These are phyloP conservation scores for Psittacula echo DNA, from an alignment of 2,797 vertebrate genomes.

Conservation along the genomic window DNA sequence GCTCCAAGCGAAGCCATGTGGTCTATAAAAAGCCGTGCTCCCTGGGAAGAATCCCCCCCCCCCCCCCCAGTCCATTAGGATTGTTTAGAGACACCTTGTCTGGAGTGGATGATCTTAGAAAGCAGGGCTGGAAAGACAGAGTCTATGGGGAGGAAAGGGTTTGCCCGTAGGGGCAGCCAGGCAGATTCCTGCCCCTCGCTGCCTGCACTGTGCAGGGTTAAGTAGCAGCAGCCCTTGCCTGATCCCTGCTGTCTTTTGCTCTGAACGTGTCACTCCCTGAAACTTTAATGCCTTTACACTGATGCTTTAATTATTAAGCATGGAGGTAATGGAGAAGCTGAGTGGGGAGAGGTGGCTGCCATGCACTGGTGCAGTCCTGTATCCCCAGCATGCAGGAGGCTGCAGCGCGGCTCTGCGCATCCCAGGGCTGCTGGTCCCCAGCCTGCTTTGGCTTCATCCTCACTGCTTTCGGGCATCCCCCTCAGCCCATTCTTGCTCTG, in stretches of 20 bases:
- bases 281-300: slow-evolving; percentile 64
- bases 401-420: not conserved
- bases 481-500: not conserved
- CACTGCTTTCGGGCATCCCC: not conserved
- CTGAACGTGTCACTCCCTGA: slow-evolving; percentile 23
- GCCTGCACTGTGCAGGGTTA: not conserved
- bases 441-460: not conserved
- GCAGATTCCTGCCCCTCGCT: not conserved
- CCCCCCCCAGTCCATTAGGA: not conserved
- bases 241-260: not conserved
- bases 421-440: not conserved
- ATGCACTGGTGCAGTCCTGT: not conserved
- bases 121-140: not conserved
- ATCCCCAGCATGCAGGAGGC: rapidly evolving
- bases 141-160: not conserved
- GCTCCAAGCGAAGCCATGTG: rapidly evolving
- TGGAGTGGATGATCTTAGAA: not conserved
- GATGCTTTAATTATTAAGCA: slow-evolving; percentile 34
- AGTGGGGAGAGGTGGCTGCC: not conserved
- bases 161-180: rapidly evolving
- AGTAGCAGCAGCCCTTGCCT: not conserved
- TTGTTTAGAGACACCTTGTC: not conserved
- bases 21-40: not conserved
- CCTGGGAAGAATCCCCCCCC: not conserved
- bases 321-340: slow-evolving; percentile 35